These are phyloP conservation scores for Aix galericulata DNA, from an alignment of 2,113 vertebrate species.

Conservation along the genomic window DNA sequence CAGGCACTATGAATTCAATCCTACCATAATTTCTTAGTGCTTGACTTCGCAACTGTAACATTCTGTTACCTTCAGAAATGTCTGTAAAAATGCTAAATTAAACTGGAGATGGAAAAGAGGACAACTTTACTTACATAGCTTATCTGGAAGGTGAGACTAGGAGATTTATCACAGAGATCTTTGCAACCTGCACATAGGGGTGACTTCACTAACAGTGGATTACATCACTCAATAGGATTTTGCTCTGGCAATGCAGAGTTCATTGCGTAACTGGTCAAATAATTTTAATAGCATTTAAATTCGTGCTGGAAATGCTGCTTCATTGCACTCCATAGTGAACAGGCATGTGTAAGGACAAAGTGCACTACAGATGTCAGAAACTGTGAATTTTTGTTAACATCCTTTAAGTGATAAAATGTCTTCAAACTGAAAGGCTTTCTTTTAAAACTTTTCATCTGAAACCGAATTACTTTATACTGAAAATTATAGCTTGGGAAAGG, in stretches of 20 bases:
- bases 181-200: not conserved
- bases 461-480: not conserved
- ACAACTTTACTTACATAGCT: not conserved
- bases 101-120: not conserved
- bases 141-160: not conserved
- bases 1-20: not conserved
- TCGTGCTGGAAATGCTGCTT: constrained; percentile 23
- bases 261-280: not conserved
- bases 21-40: not conserved
- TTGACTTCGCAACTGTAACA: not conserved
- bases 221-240: not conserved
- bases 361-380: not conserved
- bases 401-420: not conserved
- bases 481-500: not conserved
- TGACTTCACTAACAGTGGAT: not conserved
- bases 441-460: not conserved
- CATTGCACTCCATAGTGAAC: not conserved
- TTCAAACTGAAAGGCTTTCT: not conserved
- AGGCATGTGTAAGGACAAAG: not conserved
- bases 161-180: constrained; percentile 2
- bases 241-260: not conserved
- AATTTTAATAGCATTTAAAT: not conserved
- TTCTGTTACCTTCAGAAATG: not conserved
- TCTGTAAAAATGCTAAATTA: not conserved
- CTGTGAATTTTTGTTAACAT: not conserved